phyloP scores from a whole-genome alignment of 2,888 invertebrate genomes.

The Pyrocoelia pectoralis region DNA sequence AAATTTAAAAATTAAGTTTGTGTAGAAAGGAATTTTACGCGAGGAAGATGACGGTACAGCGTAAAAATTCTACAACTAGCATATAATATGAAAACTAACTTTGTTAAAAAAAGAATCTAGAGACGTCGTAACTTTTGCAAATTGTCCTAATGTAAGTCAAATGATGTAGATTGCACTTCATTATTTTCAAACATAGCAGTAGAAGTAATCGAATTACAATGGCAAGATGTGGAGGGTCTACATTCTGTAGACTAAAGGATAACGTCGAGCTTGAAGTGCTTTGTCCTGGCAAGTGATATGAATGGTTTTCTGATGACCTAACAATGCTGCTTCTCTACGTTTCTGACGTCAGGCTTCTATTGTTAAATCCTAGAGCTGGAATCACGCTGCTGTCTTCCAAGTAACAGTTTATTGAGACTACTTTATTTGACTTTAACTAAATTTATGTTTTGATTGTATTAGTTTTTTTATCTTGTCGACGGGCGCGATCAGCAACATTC shows the following conservation, averaged over 20 bases:
- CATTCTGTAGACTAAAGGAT: constrained; percentile 28
- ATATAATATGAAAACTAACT: too few species aligned
- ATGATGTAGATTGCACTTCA: constrained; percentile 15
- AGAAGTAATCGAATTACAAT: constrained; percentile 22
- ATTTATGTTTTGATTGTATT: constrained; percentile 34
- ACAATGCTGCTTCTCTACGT: constrained; percentile 43
- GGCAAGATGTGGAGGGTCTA: constrained; percentile 29
- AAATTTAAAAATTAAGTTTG: too few species aligned
- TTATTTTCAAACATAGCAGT: constrained; percentile 24
- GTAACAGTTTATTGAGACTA: constrained; percentile 22
- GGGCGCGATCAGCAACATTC: background rate
- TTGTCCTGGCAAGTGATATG: constrained; percentile 45
- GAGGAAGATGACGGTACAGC: too few species aligned
- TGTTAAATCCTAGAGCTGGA: constrained; percentile 29
- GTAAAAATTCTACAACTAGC: too few species aligned
- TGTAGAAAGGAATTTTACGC: too few species aligned
- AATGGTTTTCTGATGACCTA: constrained; percentile 46
- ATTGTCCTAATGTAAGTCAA: background rate
- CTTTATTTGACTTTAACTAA: constrained; percentile 28
- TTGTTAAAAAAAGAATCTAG: too few species aligned
- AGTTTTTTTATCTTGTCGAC: constrained; percentile 7
- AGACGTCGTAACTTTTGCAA: too few species aligned
- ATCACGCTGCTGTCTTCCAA: constrained; percentile 29
- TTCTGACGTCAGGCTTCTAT: constrained; percentile 35
- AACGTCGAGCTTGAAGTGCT: constrained; percentile 38